Evolutionary conservation across 1,140 invertebrate genomes (phyloP).

Genomic region (Trichonephila clavipes): DNA sequence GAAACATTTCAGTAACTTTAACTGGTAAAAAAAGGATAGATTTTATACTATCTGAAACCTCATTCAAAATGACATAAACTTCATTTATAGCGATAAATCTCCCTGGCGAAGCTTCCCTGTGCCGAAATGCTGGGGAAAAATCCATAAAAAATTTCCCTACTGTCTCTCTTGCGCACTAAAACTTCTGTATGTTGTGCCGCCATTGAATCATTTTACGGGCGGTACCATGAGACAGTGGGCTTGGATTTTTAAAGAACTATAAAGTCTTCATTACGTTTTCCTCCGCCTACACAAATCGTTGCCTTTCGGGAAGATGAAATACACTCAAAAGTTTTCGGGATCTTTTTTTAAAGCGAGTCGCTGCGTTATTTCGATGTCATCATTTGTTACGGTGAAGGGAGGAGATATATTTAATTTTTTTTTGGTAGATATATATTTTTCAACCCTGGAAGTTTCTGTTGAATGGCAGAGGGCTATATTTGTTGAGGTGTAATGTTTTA

Average conservation of each 20-base stretch:
- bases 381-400: slow-evolving; percentile 8
- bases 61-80: not conserved
- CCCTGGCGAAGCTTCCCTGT: not conserved
- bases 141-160: not conserved
- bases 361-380: slow-evolving; percentile 49
- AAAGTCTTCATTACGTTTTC: slow-evolving; percentile 45
- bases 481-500: not conserved
- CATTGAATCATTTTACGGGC: not conserved
- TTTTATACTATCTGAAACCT: not conserved
- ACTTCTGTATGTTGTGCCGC: not conserved
- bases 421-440: not conserved
- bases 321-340: not conserved
- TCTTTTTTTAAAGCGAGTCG: not conserved
- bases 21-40: not conserved
- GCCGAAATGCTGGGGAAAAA: not conserved
- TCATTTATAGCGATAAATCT: slow-evolving; percentile 15
- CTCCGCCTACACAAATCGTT: not conserved
- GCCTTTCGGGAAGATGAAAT: slow-evolving; percentile 4
- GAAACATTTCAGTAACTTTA: not conserved
- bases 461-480: not conserved
- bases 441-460: too few species aligned
- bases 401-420: not conserved
- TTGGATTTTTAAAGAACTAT: slow-evolving; percentile 35
- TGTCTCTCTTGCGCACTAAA: not conserved
- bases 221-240: not conserved